phyloP scores from a whole-genome alignment of 1,140 invertebrate species.

The Mya arenaria region DNA sequence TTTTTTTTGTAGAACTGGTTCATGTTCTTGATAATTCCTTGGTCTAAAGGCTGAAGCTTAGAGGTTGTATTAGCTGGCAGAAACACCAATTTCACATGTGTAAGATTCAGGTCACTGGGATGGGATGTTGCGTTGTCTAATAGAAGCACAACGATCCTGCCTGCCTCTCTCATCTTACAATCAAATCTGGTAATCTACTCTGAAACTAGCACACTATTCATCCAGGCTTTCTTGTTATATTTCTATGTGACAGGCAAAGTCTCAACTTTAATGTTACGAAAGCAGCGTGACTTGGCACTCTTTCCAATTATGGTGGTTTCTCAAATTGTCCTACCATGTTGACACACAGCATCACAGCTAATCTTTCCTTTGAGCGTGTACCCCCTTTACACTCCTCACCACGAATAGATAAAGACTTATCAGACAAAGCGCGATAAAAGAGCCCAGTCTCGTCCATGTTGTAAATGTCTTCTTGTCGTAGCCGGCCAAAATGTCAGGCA shows the following conservation, averaged over 20 bases:
- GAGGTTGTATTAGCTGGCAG: not conserved
- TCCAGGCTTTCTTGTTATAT: constrained; percentile 53
- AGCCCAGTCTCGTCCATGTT: too few species aligned
- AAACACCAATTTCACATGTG: constrained; percentile 45
- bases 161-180: constrained; percentile 32
- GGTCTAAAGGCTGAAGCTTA: not conserved
- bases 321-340: constrained; percentile 37
- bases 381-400: constrained; percentile 17
- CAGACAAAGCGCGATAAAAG: constrained; percentile 5
- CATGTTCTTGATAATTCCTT: not conserved
- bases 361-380: constrained; percentile 10
- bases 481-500: too few species aligned
- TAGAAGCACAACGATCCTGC: constrained; percentile 11
- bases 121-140: constrained; percentile 41
- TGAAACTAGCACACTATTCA: constrained; percentile 36
- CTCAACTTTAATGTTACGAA: not conserved
- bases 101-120: constrained; percentile 20
- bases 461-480: too few species aligned
- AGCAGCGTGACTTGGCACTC: too few species aligned
- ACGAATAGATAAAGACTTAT: not conserved
- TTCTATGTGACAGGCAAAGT: not conserved
- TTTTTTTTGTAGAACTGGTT: not conserved
- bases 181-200: constrained; percentile 56
- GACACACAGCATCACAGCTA: constrained; percentile 24
- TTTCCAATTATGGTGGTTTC: constrained; percentile 12